Percentiles rank a stretch among this genome's conserved stretches.
Conservation (phyloP, 2,888 invertebrate genomes). For the Drosophila fulvimacula region DNA sequence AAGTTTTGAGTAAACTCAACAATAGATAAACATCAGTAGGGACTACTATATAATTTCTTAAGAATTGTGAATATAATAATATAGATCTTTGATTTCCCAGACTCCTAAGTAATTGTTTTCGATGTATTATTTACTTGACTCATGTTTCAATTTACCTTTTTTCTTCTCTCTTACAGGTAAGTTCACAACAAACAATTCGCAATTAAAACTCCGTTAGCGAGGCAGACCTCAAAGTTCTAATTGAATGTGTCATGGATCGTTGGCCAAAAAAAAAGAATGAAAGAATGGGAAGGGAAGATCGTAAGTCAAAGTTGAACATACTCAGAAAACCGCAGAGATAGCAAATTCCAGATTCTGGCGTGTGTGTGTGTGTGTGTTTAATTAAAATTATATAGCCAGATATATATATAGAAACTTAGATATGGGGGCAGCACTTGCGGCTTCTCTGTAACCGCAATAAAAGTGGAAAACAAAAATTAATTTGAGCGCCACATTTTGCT, state of each 20-base stretch:
- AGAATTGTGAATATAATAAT: neutral
- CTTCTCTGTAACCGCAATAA: constrained; percentile 63
- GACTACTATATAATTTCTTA: neutral
- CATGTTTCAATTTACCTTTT: constrained; percentile 17
- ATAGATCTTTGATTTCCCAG: neutral
- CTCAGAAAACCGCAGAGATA: constrained; percentile 29
- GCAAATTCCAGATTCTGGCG: constrained; percentile 11
- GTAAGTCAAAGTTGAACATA: constrained; percentile 70
- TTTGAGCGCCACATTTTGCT: constrained; percentile 73
- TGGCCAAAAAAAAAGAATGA: constrained; percentile 20
- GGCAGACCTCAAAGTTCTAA: neutral
- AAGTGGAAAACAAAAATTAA: constrained; percentile 50
- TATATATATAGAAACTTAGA: constrained; percentile 17
- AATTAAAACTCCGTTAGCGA: constrained; percentile 12
- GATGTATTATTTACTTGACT: constrained; percentile 9
- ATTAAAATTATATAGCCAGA: constrained; percentile 63
- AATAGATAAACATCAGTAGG: neutral
- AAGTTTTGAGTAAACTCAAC: neutral
- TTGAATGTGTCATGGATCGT: constrained; percentile 53
- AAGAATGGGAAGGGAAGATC: constrained; percentile 23
- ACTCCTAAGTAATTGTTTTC: neutral
- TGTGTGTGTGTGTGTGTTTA: constrained; percentile 54
- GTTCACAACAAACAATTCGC: constrained; percentile 24
- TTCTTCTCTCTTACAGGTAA: constrained; percentile 43
- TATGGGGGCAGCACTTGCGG: constrained; percentile 23